Evolutionary conservation across 2,797 vertebrate genomes (phyloP), one percentile per base, ranked within the genome.

Genomic region (Poeciliopsis presidionis): DNA sequence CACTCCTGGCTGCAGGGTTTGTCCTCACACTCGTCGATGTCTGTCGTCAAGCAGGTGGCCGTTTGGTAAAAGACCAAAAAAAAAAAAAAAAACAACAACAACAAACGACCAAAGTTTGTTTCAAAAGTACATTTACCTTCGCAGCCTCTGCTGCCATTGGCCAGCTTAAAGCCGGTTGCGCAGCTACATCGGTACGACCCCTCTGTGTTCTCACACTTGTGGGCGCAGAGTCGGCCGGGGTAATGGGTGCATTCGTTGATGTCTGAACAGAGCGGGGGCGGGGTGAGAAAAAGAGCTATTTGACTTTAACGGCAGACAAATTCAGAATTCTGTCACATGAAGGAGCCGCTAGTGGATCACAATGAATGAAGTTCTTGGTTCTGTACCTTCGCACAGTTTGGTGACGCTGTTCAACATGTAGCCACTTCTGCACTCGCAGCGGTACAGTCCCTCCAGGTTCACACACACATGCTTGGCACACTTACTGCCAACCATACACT

Each of bases 151-250:
- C 94, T 93, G 0, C 98, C 96, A 0, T 76, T 5, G 4, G 96
- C 93, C 59, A 99, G 95, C 71, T 94, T 95, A 94, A 99, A 99
- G 75, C 98, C 97, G 9, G 81, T 70, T 3, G 95, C 93, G 76
- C 98, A 99, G 78, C 95, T 96, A 92, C 98, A 99, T 63, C 86
- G 91, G 88, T 97, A 99, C 53, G 98, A 98, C 18, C 98, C 98
- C 0, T 93, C 95, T 0, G 95, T 97, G 88, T 99, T 99, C 39
- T 97, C 96, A 77, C 98, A 99, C 79, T 95, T 97, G 90, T 99
- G 98, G 55, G 96, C 96, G 5, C 98, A 99, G 28, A 98, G 94
- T 16, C 94, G 96, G 7, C 95, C 95, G 0, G 96, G 92, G 81
- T 97, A 96, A 75, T 95, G 93, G 25, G 94, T 93, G 87, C 98